These are phyloP conservation scores for Hyles lineata DNA, from an alignment of 2,888 invertebrate species.

Conservation along the genomic window DNA sequence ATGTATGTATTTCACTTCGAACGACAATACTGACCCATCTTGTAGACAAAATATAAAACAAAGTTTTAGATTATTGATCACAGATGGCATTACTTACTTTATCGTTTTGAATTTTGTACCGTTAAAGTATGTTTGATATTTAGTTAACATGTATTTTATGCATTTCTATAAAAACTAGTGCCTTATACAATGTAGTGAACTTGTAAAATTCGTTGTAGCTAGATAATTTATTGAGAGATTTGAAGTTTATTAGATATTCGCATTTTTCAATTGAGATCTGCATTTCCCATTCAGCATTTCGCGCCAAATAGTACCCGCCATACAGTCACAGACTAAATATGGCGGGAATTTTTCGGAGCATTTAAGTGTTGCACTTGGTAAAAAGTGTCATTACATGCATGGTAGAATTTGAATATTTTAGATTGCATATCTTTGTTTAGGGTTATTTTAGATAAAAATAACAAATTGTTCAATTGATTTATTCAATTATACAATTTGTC, in stretches of 20 bases:
- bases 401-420: too few species aligned
- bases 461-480: too few species aligned
- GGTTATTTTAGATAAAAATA: too few species aligned
- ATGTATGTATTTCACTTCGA: not conserved
- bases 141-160: too few species aligned
- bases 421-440: too few species aligned
- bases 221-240: too few species aligned
- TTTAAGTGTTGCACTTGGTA: too few species aligned
- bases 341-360: too few species aligned
- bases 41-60: not conserved
- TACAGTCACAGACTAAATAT: too few species aligned
- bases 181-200: not conserved
- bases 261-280: not conserved
- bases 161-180: conserved; percentile 11
- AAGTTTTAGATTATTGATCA: not conserved
- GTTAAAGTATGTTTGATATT: not conserved
- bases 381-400: too few species aligned
- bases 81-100: conserved; percentile 5
- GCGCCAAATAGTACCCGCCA: too few species aligned
- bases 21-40: not conserved
- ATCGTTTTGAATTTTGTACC: not conserved
- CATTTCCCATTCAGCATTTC: not conserved
- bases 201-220: not conserved
- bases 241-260: not conserved
- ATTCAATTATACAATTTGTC: too few species aligned